Conservation (phyloP, 2,113 vertebrate genomes). For the Onychostoma macrolepis region DNA sequence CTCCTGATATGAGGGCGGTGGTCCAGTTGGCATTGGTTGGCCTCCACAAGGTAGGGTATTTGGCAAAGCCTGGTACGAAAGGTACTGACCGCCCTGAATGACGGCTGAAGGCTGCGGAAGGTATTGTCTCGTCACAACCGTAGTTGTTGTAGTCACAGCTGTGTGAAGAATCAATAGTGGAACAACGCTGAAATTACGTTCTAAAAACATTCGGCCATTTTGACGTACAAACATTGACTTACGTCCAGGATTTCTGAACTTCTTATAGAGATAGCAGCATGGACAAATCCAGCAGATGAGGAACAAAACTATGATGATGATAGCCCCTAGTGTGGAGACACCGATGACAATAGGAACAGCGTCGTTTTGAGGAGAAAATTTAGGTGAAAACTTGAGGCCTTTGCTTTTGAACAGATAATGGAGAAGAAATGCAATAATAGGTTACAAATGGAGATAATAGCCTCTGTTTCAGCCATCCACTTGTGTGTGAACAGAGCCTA, state of each 20-base stretch:
- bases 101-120: constrained; percentile 54
- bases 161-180: constrained; percentile 31
- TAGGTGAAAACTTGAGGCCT: background rate
- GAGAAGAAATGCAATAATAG: background rate
- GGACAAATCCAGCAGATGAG: constrained; percentile 87
- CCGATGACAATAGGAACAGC: background rate
- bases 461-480: background rate
- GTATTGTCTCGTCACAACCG: constrained; percentile 81
- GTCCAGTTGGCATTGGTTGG: constrained; percentile 60
- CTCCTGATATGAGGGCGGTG: background rate
- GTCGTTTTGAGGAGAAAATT: background rate
- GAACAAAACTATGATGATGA: constrained; percentile 71
- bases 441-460: background rate
- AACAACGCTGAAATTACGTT: background rate
- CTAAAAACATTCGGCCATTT: background rate
- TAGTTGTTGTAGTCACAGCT: constrained; percentile 83
- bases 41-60: constrained; percentile 59
- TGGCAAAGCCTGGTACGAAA: constrained; percentile 80
- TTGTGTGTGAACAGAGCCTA: background rate
- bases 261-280: constrained; percentile 90
- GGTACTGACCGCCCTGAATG: constrained; percentile 67
- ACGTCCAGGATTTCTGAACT: constrained; percentile 83
- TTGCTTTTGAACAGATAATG: background rate
- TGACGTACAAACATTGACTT: constrained; percentile 52
- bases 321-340: constrained; percentile 36